phyloP scores from a whole-genome alignment of 2,113 vertebrate genomes.

The Sylvietta virens region DNA sequence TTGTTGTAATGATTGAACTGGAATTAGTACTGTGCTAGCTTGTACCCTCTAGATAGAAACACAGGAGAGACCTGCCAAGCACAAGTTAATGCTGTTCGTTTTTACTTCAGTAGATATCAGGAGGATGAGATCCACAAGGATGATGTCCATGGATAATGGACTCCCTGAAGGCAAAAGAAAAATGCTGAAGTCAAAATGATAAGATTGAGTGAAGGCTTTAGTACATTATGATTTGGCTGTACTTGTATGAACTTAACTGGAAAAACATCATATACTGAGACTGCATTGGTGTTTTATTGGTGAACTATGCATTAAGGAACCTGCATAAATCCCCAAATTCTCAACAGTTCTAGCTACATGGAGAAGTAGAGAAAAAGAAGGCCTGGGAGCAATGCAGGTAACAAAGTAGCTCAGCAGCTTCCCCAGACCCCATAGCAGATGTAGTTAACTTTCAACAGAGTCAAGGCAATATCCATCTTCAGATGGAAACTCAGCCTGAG shows the following conservation, averaged over 20 bases:
- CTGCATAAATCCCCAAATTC: background rate
- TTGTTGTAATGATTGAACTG: background rate
- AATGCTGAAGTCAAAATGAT: background rate
- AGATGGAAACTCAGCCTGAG: background rate
- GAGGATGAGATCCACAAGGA: background rate
- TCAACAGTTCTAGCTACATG: background rate
- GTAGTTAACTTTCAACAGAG: background rate
- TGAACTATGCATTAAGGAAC: background rate
- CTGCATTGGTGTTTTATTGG: background rate
- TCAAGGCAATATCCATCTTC: background rate
- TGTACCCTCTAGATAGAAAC: background rate
- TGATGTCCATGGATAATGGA: background rate
- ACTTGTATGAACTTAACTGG: background rate
- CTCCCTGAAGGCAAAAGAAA: background rate
- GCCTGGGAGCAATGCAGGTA: background rate
- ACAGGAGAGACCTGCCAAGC: background rate
- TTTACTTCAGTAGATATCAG: background rate
- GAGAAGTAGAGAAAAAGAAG: background rate
- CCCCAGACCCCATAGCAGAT: background rate
- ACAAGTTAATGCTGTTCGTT: background rate
- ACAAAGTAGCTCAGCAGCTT: background rate
- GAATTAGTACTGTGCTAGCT: background rate
- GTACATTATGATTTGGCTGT: background rate
- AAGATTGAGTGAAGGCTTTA: background rate
- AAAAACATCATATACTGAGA: background rate